Evolutionary conservation across 2,888 invertebrate species (phyloP).

Genomic region (Timema podura): DNA sequence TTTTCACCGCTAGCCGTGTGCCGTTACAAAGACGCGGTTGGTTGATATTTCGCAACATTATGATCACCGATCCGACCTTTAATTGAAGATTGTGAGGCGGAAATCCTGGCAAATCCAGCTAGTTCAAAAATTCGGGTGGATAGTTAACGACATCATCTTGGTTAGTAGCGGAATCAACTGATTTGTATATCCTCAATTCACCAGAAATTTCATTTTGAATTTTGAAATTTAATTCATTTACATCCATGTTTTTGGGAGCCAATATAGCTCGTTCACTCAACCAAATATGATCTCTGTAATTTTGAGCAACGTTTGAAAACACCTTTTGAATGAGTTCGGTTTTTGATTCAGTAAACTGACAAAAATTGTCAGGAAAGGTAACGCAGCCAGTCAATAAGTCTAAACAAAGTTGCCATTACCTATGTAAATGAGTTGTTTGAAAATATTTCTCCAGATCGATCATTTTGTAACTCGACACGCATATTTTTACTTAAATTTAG

Average conservation of each 20-base stretch:
- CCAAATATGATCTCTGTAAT: too few relatives aligned
- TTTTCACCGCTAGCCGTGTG: background rate
- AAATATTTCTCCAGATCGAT: background rate
- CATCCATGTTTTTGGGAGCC: conserved; percentile 25
- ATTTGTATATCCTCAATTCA: background rate
- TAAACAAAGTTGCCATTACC: conserved; percentile 30
- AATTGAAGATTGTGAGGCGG: conserved; percentile 1
- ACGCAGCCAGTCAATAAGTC: conserved; percentile 36
- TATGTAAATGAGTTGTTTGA: background rate
- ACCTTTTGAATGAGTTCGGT: conserved; percentile 37
- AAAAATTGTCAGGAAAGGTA: conserved; percentile 37
- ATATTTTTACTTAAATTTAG: background rate
- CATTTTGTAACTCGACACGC: background rate
- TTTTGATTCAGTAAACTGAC: conserved; percentile 35
- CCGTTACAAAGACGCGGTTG: conserved; percentile 6
- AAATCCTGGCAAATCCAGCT: background rate
- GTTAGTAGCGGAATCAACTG: background rate
- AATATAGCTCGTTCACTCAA: conserved; percentile 32
- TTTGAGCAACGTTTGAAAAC: conserved; percentile 37
- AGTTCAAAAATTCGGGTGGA: background rate
- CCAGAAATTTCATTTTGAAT: background rate
- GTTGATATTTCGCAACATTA: conserved; percentile 5
- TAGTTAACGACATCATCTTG: conserved; percentile 4
- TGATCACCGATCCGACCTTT: background rate
- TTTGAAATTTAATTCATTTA: background rate